Evolutionary conservation across 2,888 invertebrate genomes (phyloP).

Genomic region (Altica lythri): DNA sequence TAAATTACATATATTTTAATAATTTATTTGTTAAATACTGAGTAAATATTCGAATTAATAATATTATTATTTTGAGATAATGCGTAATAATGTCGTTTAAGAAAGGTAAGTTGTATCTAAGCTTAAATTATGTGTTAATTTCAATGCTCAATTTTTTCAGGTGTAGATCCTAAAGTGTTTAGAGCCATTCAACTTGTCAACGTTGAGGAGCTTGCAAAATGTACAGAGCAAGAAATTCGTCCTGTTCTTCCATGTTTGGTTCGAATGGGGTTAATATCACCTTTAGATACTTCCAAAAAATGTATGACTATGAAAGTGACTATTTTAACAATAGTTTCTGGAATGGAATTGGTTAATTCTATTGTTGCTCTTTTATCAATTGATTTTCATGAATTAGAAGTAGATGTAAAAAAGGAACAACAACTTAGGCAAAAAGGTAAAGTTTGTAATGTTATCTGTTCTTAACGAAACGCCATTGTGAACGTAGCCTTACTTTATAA

Average conservation of each 20-base stretch:
- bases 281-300: slow-evolving; percentile 82
- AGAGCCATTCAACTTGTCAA: slow-evolving; percentile 83
- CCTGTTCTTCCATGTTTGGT: slow-evolving; percentile 91
- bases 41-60: no score
- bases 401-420: slow-evolving; percentile 90
- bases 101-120: slow-evolving; percentile 26
- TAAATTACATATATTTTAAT: no score
- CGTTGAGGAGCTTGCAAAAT: slow-evolving; percentile 72
- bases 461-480: no score
- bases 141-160: no score
- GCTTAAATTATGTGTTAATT: neutral
- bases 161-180: slow-evolving; percentile 70
- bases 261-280: slow-evolving; percentile 88
- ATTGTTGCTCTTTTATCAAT: slow-evolving; percentile 92
- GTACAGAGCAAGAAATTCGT: slow-evolving; percentile 78
- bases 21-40: no score
- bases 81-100: slow-evolving; percentile 44
- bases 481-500: no score
- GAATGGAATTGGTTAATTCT: slow-evolving; percentile 91
- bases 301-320: slow-evolving; percentile 82
- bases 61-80: no score
- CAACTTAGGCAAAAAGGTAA: slow-evolving; percentile 76
- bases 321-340: slow-evolving; percentile 86
- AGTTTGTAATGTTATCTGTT: no score
- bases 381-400: slow-evolving; percentile 90